Percentiles rank a stretch among this genome's conserved stretches.
phyloP scores from a whole-genome alignment of 2,797 vertebrate species.

The Sebastiscus albofasciatus region DNA sequence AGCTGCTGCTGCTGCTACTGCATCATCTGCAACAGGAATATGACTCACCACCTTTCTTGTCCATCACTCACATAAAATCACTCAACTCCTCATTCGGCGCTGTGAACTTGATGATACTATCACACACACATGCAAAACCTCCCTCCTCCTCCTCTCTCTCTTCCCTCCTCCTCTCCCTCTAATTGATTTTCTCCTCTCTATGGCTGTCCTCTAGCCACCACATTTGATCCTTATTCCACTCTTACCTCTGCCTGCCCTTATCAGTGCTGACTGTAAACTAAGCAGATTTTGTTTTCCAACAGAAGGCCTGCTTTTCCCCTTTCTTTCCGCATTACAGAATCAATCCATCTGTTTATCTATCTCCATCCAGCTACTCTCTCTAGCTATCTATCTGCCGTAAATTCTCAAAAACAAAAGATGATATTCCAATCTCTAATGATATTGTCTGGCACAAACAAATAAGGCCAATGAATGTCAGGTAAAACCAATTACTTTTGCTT shows the following conservation, averaged over 20 bases:
- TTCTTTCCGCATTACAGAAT: constrained; percentile 13
- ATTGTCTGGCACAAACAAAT: neutral
- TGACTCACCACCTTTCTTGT: constrained; percentile 53
- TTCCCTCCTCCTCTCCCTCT: constrained; percentile 1
- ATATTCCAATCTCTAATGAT: neutral
- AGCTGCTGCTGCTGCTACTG: neutral
- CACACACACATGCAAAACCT: constrained; percentile 33
- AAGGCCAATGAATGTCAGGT: neutral
- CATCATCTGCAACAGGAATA: constrained; percentile 34
- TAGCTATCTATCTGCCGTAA: neutral
- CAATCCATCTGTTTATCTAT: neutral
- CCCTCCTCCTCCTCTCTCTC: neutral
- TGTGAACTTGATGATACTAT: constrained; percentile 64
- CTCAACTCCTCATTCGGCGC: constrained; percentile 27
- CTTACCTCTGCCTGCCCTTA: constrained; percentile 36
- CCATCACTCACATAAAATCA: constrained; percentile 63
- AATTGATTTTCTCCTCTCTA: constrained; percentile 67
- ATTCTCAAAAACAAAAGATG: neutral
- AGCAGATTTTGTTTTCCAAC: constrained; percentile 50
- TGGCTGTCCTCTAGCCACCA: constrained; percentile 43
- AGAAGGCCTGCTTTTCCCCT: neutral
- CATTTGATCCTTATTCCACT: constrained; percentile 53
- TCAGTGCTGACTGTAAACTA: constrained; percentile 46
- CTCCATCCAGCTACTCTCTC: neutral
- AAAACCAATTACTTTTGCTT: neutral